Evolutionary conservation across 2,797 vertebrate species (phyloP).

Genomic region (Acrossocheilus wenchowensis): DNA sequence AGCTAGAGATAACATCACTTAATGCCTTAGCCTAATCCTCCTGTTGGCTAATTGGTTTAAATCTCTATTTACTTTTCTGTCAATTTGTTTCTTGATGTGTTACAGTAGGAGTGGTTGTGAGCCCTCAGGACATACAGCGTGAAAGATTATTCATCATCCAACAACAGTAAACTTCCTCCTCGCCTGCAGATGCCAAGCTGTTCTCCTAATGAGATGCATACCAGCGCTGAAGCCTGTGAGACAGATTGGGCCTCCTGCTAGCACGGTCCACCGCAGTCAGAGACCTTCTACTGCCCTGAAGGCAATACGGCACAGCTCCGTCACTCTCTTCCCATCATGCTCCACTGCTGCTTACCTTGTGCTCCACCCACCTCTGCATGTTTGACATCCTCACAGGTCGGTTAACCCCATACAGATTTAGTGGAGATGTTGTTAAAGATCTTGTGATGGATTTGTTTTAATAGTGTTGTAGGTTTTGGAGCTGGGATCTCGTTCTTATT

Average conservation of each 20-base stretch:
- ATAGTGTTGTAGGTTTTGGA: background rate
- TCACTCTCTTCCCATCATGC: constrained; percentile 67
- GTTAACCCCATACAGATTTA: constrained; percentile 14
- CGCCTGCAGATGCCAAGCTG: constrained; percentile 79
- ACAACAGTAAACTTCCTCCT: constrained; percentile 80
- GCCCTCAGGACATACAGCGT: constrained; percentile 71
- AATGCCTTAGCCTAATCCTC: background rate
- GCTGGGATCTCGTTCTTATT: background rate
- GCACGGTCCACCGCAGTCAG: constrained; percentile 62
- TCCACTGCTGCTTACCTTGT: constrained; percentile 43
- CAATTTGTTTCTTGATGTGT: constrained; percentile 53
- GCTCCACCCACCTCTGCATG: background rate
- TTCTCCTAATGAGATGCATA: constrained; percentile 81
- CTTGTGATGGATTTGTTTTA: background rate
- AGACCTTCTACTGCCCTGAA: constrained; percentile 74
- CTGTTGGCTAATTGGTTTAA: constrained; percentile 35
- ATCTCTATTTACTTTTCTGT: constrained; percentile 38
- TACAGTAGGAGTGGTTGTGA: constrained; percentile 56
- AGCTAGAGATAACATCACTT: background rate
- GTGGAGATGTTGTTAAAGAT: background rate
- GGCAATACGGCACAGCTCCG: constrained; percentile 67
- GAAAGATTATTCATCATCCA: constrained; percentile 78
- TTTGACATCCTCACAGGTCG: constrained; percentile 12
- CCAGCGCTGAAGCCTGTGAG: constrained; percentile 71
- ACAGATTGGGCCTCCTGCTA: constrained; percentile 79